Evolutionary conservation across 2,113 vertebrate species (phyloP).

Genomic region (Platysternon megacephalum): DNA sequence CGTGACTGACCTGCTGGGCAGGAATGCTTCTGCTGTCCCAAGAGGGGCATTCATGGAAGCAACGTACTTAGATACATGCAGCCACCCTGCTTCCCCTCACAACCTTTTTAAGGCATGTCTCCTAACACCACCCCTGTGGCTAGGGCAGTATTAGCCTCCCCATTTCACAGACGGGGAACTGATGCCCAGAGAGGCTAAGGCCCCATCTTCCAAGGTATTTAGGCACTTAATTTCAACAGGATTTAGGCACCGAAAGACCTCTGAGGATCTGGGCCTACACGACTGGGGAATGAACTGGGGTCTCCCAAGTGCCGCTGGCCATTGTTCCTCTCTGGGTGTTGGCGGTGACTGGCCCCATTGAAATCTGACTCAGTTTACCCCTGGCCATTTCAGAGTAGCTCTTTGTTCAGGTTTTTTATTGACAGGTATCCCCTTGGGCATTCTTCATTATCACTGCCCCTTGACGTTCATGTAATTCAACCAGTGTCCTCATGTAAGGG

Average conservation of each 20-base stretch:
- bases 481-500: too few species aligned
- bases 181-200: not conserved
- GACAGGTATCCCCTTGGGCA: not conserved
- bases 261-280: not conserved
- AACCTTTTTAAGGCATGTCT: not conserved
- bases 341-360: not conserved
- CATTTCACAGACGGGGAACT: not conserved
- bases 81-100: too few species aligned
- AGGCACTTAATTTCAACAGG: not conserved
- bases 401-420: not conserved
- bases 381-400: not conserved
- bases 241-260: not conserved
- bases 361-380: not conserved
- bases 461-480: not conserved
- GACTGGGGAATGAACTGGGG: not conserved
- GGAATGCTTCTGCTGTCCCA: too few species aligned
- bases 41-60: too few species aligned
- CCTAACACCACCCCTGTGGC: not conserved
- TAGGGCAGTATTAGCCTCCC: not conserved
- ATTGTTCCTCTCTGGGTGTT: not conserved
- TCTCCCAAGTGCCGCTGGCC: not conserved
- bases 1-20: not conserved
- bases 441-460: not conserved
- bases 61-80: too few species aligned
- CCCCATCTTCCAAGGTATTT: not conserved